phyloP scores from a whole-genome alignment of 2,797 vertebrate species.

The Melanotaenia maccullochi region DNA sequence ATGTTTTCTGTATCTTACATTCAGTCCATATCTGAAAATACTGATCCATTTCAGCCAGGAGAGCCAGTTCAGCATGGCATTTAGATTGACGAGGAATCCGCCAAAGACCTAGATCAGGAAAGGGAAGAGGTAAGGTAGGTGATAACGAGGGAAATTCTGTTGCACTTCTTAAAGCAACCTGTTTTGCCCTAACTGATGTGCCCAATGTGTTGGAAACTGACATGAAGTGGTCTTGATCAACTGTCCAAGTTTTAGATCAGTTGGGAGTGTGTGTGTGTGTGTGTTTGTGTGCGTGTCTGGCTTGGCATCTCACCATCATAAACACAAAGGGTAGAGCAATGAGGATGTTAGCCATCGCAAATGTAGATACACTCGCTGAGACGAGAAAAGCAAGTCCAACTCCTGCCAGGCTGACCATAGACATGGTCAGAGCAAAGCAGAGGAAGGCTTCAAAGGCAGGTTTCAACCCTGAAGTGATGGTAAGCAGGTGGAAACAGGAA shows the following conservation, averaged over 20 bases:
- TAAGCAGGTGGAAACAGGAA: neutral
- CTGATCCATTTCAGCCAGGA: slow-evolving; percentile 87
- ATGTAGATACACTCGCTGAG: slow-evolving; percentile 82
- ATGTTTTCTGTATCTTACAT: slow-evolving; percentile 67
- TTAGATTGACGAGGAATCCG: slow-evolving; percentile 85
- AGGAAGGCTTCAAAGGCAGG: slow-evolving; percentile 75
- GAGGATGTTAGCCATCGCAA: slow-evolving; percentile 85
- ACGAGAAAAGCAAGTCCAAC: slow-evolving; percentile 84
- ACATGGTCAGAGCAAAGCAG: slow-evolving; percentile 81
- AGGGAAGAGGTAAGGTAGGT: neutral
- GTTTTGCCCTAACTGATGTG: too few relatives aligned
- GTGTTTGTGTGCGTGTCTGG: neutral
- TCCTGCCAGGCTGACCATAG: slow-evolving; percentile 81
- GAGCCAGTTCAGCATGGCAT: slow-evolving; percentile 85
- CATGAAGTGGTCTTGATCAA: neutral
- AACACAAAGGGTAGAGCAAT: slow-evolving; percentile 85
- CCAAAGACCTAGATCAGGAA: slow-evolving; percentile 82
- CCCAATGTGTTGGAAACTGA: too few relatives aligned
- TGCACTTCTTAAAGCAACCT: neutral
- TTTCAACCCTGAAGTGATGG: slow-evolving; percentile 76
- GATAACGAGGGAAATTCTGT: neutral
- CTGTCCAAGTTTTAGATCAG: neutral
- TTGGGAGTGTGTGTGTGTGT: neutral
- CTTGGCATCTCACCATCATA: slow-evolving; percentile 84
- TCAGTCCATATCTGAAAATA: slow-evolving; percentile 85